Base-by-base conservation (phyloP, 1,140 invertebrate genomes). In the Diorhabda elongata region DNA sequence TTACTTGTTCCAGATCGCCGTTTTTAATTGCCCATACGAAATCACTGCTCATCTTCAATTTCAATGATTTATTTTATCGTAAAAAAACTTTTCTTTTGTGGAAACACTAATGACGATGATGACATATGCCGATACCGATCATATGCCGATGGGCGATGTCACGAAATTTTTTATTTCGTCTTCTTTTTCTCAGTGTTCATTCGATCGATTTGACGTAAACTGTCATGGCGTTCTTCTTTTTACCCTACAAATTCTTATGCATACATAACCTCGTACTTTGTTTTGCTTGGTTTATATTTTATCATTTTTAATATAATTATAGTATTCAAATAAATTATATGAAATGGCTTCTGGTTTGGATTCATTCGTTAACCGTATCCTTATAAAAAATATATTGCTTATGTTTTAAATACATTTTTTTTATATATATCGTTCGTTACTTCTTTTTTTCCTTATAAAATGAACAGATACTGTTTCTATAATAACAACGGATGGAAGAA, bases 1-100 rank as follows among this genome's bases (percentile, higher is more conserved):
- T 91, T 11, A 97, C 94, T 84, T 92, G 90, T 75, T 96, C 93
- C 75, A 97, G 85, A 82, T 98, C 95, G 62, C 95, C 95, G 82
- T 97, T 97, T 85, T 96, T 97, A 71, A 97, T 92, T 78, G 91
- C 92, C 94, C 94, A 96, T 70, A 94, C 89, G 79, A 96, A 87
- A 82, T 92, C 91, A 67, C 77, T 91, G 59, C 78, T 79, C 78
- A 79, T 79, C 71, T 62, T 77, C 41, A 56, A 42, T 43, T 52
- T 52, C 26, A 26, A 26, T 26, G 26, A 2, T 2, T 26, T 26
- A 26, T 26, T 26, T 26, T 26, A 26, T 26, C 26, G 26, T 26
- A 26, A 26, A 26, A 26, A 26, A 26, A 26, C 26, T 26, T 26
- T 26, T 26, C 26, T 26, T 26, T 26, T 26, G 26, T 26, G 26